phyloP scores from a whole-genome alignment of 2,797 vertebrate genomes.

The Megaceryle alcyon region DNA sequence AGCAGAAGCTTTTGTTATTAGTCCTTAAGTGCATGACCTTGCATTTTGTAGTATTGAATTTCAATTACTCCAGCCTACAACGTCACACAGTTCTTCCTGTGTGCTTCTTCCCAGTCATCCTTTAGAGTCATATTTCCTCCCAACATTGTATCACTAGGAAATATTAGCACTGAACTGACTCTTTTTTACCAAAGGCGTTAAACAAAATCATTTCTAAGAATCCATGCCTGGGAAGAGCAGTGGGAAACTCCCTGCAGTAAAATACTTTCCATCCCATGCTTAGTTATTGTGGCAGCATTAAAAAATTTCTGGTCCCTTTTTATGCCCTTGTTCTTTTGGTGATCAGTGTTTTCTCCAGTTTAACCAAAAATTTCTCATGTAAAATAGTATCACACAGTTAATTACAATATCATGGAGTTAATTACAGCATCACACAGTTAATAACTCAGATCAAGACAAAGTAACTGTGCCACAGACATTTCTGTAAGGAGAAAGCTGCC shows the following conservation, averaged over 20 bases:
- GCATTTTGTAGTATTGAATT: conserved; percentile 63
- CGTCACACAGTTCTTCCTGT: not conserved
- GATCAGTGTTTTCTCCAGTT: not conserved
- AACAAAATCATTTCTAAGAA: not conserved
- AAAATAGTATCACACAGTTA: not conserved
- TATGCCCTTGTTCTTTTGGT: not conserved
- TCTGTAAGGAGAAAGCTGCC: not conserved
- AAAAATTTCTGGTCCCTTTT: not conserved
- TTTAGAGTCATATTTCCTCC: conserved; percentile 30
- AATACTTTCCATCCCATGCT: not conserved
- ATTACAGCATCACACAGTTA: not conserved
- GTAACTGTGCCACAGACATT: not conserved
- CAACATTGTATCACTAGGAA: not conserved
- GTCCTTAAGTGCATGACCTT: conserved; percentile 21
- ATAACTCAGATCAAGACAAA: not conserved
- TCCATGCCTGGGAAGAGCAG: not conserved
- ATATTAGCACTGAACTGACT: not conserved
- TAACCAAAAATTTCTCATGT: not conserved
- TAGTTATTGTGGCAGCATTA: not conserved
- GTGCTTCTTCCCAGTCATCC: not conserved
- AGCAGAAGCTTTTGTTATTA: conserved; percentile 46
- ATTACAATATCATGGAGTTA: not conserved
- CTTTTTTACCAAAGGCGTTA: not conserved
- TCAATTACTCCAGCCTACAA: conserved; percentile 46
- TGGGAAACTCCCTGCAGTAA: not conserved